Base-by-base conservation (phyloP, 2,888 invertebrate genomes). In the Unio pictorum region DNA sequence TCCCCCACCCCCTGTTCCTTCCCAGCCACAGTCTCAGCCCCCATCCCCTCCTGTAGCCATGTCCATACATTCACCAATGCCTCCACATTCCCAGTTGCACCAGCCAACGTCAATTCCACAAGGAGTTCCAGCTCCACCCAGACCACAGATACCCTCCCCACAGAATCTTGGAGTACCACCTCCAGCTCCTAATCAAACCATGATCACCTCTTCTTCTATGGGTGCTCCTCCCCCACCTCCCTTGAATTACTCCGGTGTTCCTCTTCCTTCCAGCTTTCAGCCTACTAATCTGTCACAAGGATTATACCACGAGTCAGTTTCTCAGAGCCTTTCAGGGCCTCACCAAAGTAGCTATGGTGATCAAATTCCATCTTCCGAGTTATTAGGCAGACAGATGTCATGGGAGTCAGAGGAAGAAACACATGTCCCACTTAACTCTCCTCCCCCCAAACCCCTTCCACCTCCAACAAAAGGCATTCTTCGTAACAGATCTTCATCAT, bases 391-490 rank as follows among this genome's bases (percentile, higher is more conserved):
- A 57, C 65, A 57, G 57, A 65, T 55, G 54, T 65, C 28, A 57
- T 18, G 11, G 30, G 57, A 45, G 45, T 45, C 45, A 15, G 45
- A 45, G 45, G 45, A 45, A 45, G 45, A 45, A 45, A 15, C 45
- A 11, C 45, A 45, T 11, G 34, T 17, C 64, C 67, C 28, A 56
- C 54, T 60, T 55, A 57, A 55, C 28, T 55, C 28, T 57, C 68
- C 63, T 58, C 75, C 69, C 61, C 74, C 62, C 60, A 70, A 70
- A 56, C 69, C 64, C 69, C 66, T 18, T 15, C 58, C 54, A 54
- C 56, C 78, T 26, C 75, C 79, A 66, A 69, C 73, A 45, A 81
- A 81, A 74, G 68, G 81, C 66, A 81, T 81, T 64, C 71, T 81
- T 15, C 74, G 80, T 62, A 81, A 81, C 71, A 74, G 72, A 55